A percentile compares a stretch with the other conserved stretches of the same genome.
Conservation (phyloP, 2,888 invertebrate genomes). For the Pimpla rufipes region DNA sequence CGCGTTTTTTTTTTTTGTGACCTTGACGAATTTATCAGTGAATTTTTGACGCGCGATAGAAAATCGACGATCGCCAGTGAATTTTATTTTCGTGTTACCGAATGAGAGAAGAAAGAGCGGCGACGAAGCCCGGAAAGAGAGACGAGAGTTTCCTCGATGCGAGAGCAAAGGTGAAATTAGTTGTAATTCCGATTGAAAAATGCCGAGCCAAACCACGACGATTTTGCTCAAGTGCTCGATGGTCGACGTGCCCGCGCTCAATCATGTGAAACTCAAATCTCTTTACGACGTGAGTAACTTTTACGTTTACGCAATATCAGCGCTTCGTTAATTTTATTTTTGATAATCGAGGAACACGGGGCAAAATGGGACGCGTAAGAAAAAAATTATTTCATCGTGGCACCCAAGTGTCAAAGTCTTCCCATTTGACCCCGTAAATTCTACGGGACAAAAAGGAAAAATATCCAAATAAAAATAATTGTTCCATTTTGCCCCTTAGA, state of each 20-base stretch:
- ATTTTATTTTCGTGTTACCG: background rate
- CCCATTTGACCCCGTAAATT: too few species aligned
- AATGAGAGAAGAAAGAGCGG: background rate
- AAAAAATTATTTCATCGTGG: too few species aligned
- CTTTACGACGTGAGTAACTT: conserved; percentile 81
- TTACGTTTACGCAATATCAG: too few species aligned
- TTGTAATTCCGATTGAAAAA: conserved; percentile 70
- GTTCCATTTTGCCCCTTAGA: too few species aligned
- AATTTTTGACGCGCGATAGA: conserved; percentile 7
- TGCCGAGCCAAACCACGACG: conserved; percentile 84
- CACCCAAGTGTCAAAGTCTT: too few species aligned
- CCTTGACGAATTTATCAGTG: conserved; percentile 3
- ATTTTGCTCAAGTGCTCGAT: conserved; percentile 84
- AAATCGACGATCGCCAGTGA: background rate
- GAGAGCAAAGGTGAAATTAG: conserved; percentile 35
- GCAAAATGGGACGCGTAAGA: too few species aligned
- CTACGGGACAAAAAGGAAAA: too few species aligned
- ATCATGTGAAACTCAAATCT: conserved; percentile 83
- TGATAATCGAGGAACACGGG: too few species aligned
- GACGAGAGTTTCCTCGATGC: conserved; percentile 16
- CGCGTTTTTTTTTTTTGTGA: background rate
- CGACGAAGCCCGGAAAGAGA: background rate
- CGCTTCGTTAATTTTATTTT: too few species aligned
- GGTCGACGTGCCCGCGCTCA: conserved; percentile 84
- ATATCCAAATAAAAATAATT: too few species aligned